Base-by-base conservation (phyloP, 2,797 vertebrate genomes). In the Poecile montanus region DNA sequence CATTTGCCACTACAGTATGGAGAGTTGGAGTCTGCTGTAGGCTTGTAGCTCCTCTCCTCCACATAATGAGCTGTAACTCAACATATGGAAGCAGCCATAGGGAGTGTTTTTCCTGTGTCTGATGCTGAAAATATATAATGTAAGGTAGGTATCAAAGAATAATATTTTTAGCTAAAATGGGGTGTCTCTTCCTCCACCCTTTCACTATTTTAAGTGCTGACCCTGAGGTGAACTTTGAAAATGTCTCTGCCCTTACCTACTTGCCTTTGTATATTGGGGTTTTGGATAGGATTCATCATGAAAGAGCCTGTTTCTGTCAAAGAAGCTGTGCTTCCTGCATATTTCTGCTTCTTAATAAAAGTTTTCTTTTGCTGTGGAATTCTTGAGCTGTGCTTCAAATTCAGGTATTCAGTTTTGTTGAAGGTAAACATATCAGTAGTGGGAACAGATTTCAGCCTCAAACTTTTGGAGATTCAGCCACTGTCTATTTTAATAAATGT, bases 371-470 rank as follows among this genome's bases (percentile, higher is more conserved):
- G 53, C 62, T 80, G 18, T 79, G 60, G 57, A 68, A 77, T 90
- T 76, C 73, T 90, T 75, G 45, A 93, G 61, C 74, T 84, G 26
- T 42, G n/a, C 42, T 90, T 88, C 85, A 62, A 48, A 54, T 74
- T 83, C 89, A 94, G 89, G 74, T 86, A 71, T 93, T 95, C 79
- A 51, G 23, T 80, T 90, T 88, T 76, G 48, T 67, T 95, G 45
- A 83, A 88, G 51, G 62, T 79, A 94, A 95, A 91, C 56, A 76
- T 72, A 38, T 13, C 66, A 84, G 51, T 18, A 67, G 36, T 21
- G 6, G 66, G 45, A 92, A 60, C 40, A 73, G 23, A 66, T 47
- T 75, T 88, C 51, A 76, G n/a, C 56, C 50, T 78, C 38, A 50
- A 89, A 67, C 32, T 88, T 91, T 58, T 71, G 34, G 62, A 88